Evolutionary conservation across 2,888 invertebrate genomes (phyloP).

Genomic region (Pterostichus niger): DNA sequence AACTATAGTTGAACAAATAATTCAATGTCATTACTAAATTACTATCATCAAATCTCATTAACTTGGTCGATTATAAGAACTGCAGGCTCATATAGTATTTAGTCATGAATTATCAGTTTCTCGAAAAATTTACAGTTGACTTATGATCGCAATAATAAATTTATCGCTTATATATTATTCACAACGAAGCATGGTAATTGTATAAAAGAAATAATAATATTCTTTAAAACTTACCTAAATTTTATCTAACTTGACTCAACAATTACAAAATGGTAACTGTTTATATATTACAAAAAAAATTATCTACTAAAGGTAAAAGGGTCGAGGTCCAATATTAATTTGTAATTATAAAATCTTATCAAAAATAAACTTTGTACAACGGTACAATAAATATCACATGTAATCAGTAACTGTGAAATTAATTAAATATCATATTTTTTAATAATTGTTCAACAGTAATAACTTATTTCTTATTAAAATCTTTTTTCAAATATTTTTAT

Average conservation of each 20-base stretch:
- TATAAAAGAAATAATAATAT: too few relatives aligned
- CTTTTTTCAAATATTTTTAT: background rate
- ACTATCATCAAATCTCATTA: slow-evolving; percentile 16
- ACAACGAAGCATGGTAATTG: background rate
- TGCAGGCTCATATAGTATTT: slow-evolving; percentile 8
- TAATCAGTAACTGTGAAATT: slow-evolving; percentile 17
- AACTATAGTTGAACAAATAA: slow-evolving; percentile 56
- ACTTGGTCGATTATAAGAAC: slow-evolving; percentile 16
- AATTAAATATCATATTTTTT: background rate
- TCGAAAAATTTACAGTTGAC: background rate
- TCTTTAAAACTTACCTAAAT: slow-evolving; percentile 15
- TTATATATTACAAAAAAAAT: background rate
- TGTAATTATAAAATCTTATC: slow-evolving; percentile 40
- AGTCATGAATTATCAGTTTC: slow-evolving; percentile 18
- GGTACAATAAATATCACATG: background rate
- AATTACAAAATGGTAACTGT: slow-evolving; percentile 12
- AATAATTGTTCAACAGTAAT: too few relatives aligned
- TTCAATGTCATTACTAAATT: slow-evolving; percentile 33
- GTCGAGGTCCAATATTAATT: slow-evolving; percentile 30
- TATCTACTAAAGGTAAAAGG: slow-evolving; percentile 37
- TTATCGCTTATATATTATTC: slow-evolving; percentile 9
- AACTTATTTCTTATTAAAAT: background rate
- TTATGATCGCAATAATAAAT: slow-evolving; percentile 19
- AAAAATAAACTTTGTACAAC: slow-evolving; percentile 30
- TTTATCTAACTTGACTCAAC: background rate